Conservation (phyloP, 2,113 vertebrate species). For the Rhombomys opimus region DNA sequence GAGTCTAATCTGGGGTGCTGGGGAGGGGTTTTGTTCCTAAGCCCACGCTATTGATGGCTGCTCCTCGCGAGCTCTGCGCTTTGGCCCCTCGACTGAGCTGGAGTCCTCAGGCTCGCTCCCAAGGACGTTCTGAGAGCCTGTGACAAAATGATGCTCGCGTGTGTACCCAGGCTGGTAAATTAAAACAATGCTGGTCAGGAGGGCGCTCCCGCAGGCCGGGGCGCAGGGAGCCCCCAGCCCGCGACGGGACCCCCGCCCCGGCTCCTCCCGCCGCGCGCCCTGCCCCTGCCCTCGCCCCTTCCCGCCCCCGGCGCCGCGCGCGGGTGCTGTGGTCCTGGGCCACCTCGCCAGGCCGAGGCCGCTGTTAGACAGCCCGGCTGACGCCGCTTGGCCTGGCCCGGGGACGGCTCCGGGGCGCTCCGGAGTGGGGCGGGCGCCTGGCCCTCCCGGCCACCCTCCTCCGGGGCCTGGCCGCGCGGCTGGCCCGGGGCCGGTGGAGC, state of each 20-base stretch:
- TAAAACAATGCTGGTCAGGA: not conserved
- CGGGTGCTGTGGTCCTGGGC: not conserved
- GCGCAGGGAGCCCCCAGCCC: constrained; percentile 46
- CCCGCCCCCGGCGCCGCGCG: not conserved
- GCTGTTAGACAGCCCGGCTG: not conserved
- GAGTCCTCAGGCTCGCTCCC: constrained; percentile 50
- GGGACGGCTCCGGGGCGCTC: not conserved
- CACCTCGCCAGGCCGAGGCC: not conserved
- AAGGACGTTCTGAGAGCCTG: constrained; percentile 53
- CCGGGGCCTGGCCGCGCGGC: not conserved
- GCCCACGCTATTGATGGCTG: constrained; percentile 44
- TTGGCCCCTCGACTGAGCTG: constrained; percentile 37
- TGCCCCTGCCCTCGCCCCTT: constrained; percentile 20
- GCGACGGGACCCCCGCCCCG: not conserved
- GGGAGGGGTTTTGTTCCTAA: constrained; percentile 30
- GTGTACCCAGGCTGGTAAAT: not conserved
- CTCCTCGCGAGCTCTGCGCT: constrained; percentile 30
- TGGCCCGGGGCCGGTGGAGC: not conserved
- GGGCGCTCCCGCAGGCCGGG: not conserved
- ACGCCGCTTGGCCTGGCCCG: too few species aligned
- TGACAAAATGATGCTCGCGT: constrained; percentile 54
- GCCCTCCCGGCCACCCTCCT: not conserved
- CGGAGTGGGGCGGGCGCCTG: not conserved
- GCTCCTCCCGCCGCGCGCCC: not conserved
- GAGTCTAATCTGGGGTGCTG: constrained; percentile 28